Evolutionary conservation across 2,113 vertebrate species (phyloP), one percentile per base, ranked within the genome.

Genomic region (Lepus americanus): DNA sequence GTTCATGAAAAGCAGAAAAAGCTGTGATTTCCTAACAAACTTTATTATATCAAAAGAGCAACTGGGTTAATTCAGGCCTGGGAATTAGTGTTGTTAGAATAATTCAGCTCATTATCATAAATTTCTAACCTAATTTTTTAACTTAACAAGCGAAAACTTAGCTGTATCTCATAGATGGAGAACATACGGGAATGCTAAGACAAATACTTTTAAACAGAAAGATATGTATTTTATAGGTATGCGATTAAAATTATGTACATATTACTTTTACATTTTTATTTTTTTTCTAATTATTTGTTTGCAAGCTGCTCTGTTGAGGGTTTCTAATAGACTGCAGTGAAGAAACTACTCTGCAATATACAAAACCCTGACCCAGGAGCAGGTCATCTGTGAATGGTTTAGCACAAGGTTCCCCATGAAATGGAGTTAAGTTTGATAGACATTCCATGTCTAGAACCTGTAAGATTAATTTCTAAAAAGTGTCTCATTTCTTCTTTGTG

Each of bases 81-180:
- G 36, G 66, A 89, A 87, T 83, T 69, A 64, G 16, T 70, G 25
- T 91, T 86, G 72, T 14, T 22, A 89, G 59, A 70, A 36, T 87
- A 81, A 90, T 64, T 92, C 63, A 86, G 44, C 33, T 73, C 27
- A 17, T 9, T 49, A 7, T 23, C 61, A 87, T 20, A 89, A 77
- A 61, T 84, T 69, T 16, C 20, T 90, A 70, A 49, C 22, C 14
- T 89, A 92, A 92, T 92, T 3, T 78, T 78, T 86, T 89, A 19
- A 25, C 1, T 49, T 90, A 89, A 0, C 9, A 73, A 74, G 17
- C 49, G 20, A 29, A 44, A 3, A 89, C 70, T 83, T 95, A 22
- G 8, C 70, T 91, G 1, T 20, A 44, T 70, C n/a, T 76, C 33
- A 27, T 3, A 81, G 31, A 85, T 3, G 90, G 23, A 44, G 11